A percentile compares a stretch with the other conserved stretches of the same genome.
phyloP scores from a whole-genome alignment of 2,888 invertebrate species.

The Dolichomitus sp. region DNA sequence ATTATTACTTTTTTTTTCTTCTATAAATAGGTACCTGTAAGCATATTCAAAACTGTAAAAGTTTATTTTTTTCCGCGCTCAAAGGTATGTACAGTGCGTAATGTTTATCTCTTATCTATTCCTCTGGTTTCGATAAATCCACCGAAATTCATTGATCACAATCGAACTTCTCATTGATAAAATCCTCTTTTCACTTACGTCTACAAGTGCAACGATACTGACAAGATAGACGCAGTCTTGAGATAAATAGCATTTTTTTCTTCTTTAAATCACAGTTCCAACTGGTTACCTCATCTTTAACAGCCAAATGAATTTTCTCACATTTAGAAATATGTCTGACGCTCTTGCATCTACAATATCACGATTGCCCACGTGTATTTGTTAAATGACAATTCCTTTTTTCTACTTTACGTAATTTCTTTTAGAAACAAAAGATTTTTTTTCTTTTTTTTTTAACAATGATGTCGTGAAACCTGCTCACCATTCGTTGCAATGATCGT shows the following conservation, averaged over 20 bases:
- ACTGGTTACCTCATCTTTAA: constrained; percentile 59
- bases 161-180: constrained; percentile 36
- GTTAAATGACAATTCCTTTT: constrained; percentile 31
- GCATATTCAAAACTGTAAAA: constrained; percentile 67
- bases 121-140: constrained; percentile 29
- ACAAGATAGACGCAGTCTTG: constrained; percentile 77
- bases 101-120: constrained; percentile 45
- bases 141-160: constrained; percentile 43
- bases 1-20: constrained; percentile 10
- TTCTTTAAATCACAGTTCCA: constrained; percentile 60
- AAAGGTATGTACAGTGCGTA: constrained; percentile 66
- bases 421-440: constrained; percentile 16
- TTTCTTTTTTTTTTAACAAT: not conserved
- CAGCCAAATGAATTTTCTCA: constrained; percentile 53
- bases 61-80: constrained; percentile 41
- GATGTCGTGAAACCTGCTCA: constrained; percentile 26
- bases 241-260: constrained; percentile 71
- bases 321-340: constrained; percentile 24
- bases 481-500: constrained; percentile 15
- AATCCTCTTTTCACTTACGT: constrained; percentile 15
- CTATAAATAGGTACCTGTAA: constrained; percentile 61
- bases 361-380: constrained; percentile 10
- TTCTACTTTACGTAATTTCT: constrained; percentile 1
- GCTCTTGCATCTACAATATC: constrained; percentile 9
- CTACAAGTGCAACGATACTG: constrained; percentile 72